Percentiles rank a stretch among this genome's conserved stretches.
phyloP scores from a whole-genome alignment of 2,888 invertebrate genomes.

The Chrysolina oricalcia region DNA sequence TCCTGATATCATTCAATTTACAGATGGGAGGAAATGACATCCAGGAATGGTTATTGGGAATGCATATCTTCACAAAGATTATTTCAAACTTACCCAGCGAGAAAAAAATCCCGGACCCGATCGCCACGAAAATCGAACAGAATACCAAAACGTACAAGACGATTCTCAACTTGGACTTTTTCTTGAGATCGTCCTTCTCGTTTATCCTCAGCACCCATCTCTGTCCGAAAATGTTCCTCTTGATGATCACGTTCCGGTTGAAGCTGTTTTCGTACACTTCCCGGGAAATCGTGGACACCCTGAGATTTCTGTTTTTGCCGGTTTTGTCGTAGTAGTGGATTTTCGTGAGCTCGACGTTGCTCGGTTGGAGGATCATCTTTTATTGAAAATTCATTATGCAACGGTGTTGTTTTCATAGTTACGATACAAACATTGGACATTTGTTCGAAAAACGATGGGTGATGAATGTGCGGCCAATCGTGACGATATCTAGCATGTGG shows the following conservation, averaged over 20 bases:
- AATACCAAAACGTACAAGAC: slow-evolving; percentile 63
- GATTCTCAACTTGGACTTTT: slow-evolving; percentile 49
- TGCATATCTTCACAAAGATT: no score
- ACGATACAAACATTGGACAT: slow-evolving; percentile 44
- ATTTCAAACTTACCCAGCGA: slow-evolving; percentile 60
- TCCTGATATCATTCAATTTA: no score
- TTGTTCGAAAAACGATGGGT: slow-evolving; percentile 13
- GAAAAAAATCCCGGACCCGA: slow-evolving; percentile 64
- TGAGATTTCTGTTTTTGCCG: slow-evolving; percentile 56
- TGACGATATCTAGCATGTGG: slow-evolving; percentile 37
- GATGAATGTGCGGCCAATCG: slow-evolving; percentile 25
- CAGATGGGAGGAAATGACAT: no score
- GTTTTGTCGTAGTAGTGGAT: slow-evolving; percentile 66
- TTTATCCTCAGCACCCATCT: slow-evolving; percentile 69
- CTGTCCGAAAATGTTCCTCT: slow-evolving; percentile 68
- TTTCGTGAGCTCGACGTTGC: slow-evolving; percentile 67
- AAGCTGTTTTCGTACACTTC: slow-evolving; percentile 60
- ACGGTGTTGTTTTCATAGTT: neutral
- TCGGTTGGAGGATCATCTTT: slow-evolving; percentile 59
- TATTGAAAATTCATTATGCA: slow-evolving; percentile 17
- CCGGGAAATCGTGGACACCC: slow-evolving; percentile 63
- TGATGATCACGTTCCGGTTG: slow-evolving; percentile 64
- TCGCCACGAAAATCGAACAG: slow-evolving; percentile 62
- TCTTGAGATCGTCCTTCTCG: slow-evolving; percentile 58
- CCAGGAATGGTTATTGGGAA: no score